These are phyloP conservation scores for Delia radicum DNA, from an alignment of 1,140 invertebrate genomes.

Conservation along the genomic window DNA sequence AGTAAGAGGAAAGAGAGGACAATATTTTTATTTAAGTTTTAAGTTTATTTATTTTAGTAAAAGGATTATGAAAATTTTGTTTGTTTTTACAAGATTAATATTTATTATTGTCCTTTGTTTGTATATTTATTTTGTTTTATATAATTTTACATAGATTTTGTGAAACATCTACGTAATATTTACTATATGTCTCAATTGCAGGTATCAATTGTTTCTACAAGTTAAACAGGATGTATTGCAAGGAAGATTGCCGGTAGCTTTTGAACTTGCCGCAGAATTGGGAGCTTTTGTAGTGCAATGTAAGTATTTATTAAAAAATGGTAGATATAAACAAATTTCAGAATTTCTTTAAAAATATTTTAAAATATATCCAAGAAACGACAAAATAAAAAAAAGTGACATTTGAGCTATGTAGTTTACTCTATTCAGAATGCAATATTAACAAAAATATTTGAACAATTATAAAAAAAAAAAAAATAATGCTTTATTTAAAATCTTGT, in stretches of 20 bases:
- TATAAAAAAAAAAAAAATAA: no score
- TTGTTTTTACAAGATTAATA: not conserved
- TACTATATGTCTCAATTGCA: slow-evolving; percentile 50
- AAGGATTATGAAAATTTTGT: slow-evolving; percentile 4
- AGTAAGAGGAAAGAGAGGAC: not conserved
- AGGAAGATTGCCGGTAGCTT: slow-evolving; percentile 83
- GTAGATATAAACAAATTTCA: no score
- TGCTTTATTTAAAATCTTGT: no score
- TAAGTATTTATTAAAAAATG: slow-evolving; percentile 63
- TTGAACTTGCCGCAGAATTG: slow-evolving; percentile 87
- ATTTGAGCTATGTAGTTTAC: no score
- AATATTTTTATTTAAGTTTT: not conserved
- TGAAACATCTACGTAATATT: slow-evolving; percentile 17
- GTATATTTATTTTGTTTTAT: not conserved
- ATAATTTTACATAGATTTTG: not conserved
- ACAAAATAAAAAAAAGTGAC: no score
- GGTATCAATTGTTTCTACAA: slow-evolving; percentile 95
- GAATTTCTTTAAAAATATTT: no score
- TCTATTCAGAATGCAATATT: no score
- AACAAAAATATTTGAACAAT: no score
- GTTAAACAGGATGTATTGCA: slow-evolving; percentile 93
- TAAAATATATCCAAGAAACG: no score
- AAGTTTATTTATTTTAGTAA: not conserved
- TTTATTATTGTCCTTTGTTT: not conserved
- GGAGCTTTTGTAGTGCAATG: slow-evolving; percentile 94